A percentile compares a stretch with the other conserved stretches of the same genome.
phyloP scores from a whole-genome alignment of 2,888 invertebrate genomes.

The Rhagophthalmus giganteus region DNA sequence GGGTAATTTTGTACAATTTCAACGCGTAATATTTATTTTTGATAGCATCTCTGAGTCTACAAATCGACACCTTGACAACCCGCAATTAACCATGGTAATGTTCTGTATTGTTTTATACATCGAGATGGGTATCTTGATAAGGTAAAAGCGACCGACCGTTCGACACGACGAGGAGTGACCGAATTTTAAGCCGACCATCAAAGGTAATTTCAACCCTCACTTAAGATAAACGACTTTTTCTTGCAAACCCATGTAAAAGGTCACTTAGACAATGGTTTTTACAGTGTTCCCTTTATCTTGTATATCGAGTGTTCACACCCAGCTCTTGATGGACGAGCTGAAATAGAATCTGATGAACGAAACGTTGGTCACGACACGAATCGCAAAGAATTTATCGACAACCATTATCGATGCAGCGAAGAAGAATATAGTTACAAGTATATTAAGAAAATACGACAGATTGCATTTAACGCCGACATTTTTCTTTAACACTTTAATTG shows the following conservation, averaged over 20 bases:
- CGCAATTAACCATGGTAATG: constrained; percentile 54
- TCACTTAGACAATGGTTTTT: constrained; percentile 54
- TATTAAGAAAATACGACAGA: constrained; percentile 20
- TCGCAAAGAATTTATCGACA: constrained; percentile 47
- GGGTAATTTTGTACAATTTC: constrained; percentile 50
- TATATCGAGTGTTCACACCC: constrained; percentile 55
- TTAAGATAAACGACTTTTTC: constrained; percentile 55
- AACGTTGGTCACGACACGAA: constrained; percentile 53
- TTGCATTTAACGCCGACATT: too few relatives aligned
- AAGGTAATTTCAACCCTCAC: constrained; percentile 53
- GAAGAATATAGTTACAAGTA: constrained; percentile 11
- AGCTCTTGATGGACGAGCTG: constrained; percentile 54
- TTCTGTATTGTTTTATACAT: constrained; percentile 51
- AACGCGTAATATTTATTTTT: constrained; percentile 57
- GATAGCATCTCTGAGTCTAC: constrained; percentile 55
- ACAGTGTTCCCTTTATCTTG: constrained; percentile 56
- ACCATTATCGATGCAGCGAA: constrained; percentile 43
- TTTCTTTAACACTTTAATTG: too few relatives aligned
- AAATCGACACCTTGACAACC: constrained; percentile 59
- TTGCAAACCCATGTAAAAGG: constrained; percentile 54
- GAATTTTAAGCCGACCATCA: constrained; percentile 45
- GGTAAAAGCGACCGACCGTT: constrained; percentile 24
- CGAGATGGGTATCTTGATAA: constrained; percentile 34
- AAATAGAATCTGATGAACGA: constrained; percentile 53
- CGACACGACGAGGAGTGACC: constrained; percentile 10